These are phyloP conservation scores for Fistularia tabacaria DNA, from an alignment of 2,797 vertebrate genomes.

Conservation along the genomic window DNA sequence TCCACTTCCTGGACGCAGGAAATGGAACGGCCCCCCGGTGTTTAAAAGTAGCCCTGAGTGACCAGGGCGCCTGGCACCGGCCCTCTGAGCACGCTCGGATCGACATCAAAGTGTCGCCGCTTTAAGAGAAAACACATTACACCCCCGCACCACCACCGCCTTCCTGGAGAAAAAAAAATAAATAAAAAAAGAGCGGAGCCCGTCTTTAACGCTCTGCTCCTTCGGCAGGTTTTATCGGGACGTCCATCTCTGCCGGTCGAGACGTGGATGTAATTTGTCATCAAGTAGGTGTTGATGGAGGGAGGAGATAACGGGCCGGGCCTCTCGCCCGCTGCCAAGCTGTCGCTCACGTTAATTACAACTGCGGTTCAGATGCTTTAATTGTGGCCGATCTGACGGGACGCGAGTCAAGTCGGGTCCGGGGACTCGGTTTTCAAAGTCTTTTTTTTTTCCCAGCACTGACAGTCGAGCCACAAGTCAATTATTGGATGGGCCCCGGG, in stretches of 20 bases:
- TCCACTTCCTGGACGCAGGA: slow-evolving; percentile 63
- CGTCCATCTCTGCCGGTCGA: slow-evolving; percentile 48
- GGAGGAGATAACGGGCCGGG: slow-evolving; percentile 52
- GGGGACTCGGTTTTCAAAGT: too few relatives aligned
- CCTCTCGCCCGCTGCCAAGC: slow-evolving; percentile 44
- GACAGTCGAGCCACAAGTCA: too few relatives aligned
- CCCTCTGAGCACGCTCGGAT: slow-evolving; percentile 35
- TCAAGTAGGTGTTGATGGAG: slow-evolving; percentile 54
- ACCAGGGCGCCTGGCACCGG: slow-evolving; percentile 42
- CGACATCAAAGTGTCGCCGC: slow-evolving; percentile 51
- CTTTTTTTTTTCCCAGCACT: too few relatives aligned
- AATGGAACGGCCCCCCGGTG: slow-evolving; percentile 61
- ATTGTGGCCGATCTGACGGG: slow-evolving; percentile 18
- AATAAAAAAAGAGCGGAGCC: not conserved
- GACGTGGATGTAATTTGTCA: slow-evolving; percentile 65
- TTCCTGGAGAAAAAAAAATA: too few relatives aligned
- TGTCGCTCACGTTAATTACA: slow-evolving; percentile 44
- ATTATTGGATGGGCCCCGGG: too few relatives aligned
- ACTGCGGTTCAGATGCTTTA: slow-evolving; percentile 19
- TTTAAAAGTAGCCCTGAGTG: slow-evolving; percentile 45
- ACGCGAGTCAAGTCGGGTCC: not conserved
- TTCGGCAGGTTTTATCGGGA: slow-evolving; percentile 32
- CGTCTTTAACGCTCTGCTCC: slow-evolving; percentile 7
- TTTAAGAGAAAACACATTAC: slow-evolving; percentile 61
- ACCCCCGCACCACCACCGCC: too few relatives aligned